Evolutionary conservation across 2,113 vertebrate genomes (phyloP), one percentile per base, ranked within the genome.

Genomic region (Panthera tigris): DNA sequence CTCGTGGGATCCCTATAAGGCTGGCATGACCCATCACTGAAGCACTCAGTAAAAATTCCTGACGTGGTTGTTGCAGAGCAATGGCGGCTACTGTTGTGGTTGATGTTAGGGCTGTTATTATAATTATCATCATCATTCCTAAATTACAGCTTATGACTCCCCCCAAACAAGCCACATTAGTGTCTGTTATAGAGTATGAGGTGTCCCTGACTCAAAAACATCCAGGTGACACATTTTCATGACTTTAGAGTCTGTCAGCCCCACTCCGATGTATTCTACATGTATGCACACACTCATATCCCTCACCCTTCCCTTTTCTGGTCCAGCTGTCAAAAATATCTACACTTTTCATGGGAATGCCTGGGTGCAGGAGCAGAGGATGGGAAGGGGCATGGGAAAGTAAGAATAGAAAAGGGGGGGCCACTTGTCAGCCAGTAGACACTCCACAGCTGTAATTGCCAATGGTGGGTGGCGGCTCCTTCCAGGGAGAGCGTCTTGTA

Each of bases 271-370:
- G 9, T 41, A 16, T 61, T 11, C 1, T 6, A 9, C 57, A 50
- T 1, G 0, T 27, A 48, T 7, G 27, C n/a, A 33, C 6, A 45
- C 1, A 1, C 50, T 94, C 31, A 7, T 4, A 36, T 23, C 5
- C 27, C 16, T 78, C 13, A 2, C 6, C 13, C n/a, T 11, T 52
- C n/a, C 39, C 2, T 29, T 79, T 45, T 5, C 5, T 66, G 55
- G 31, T 1, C 29, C n/a, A 33, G 13, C 39, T 52, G 33, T 45
- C 33, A 36, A n/a, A 36, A 21, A 18, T 4, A 8, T 7, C 5
- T 41, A 55, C 16, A 3, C 39, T 50, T 39, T 76, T 57, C 2
- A 0, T 50, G 33, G 33, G 12, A 45, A 33, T 39, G 57, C 50
- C 78, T 29, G 1, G 21, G 33, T 41, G 33, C 15, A 1, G 39